phyloP scores from a whole-genome alignment of 2,113 vertebrate genomes.

The Tenrec ecaudatus region DNA sequence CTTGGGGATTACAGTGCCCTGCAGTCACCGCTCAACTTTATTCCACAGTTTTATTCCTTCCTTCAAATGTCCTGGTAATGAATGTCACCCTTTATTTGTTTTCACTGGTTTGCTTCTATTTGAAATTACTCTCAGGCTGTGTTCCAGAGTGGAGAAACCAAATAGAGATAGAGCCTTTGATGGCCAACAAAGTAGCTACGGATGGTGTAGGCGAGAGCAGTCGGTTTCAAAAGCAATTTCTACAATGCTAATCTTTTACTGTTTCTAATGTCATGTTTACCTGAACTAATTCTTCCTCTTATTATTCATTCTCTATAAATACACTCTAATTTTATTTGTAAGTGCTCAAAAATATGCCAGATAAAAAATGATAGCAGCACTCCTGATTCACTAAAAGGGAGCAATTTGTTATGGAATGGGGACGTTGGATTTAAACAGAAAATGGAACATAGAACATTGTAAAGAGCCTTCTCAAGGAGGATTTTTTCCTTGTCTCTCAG shows the following conservation, averaged over 20 bases:
- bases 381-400: conserved; percentile 70
- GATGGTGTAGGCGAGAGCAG: conserved; percentile 56
- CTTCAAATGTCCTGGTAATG: conserved; percentile 55
- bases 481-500: neutral
- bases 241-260: conserved; percentile 67
- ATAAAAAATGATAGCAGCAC: conserved; percentile 53
- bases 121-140: conserved; percentile 72
- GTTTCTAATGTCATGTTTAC: conserved; percentile 81
- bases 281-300: conserved; percentile 75
- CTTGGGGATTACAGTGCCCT: conserved; percentile 52
- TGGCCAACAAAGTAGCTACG: conserved; percentile 66
- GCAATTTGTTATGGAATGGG: conserved; percentile 56
- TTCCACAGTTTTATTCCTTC: conserved; percentile 61
- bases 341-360: conserved; percentile 56
- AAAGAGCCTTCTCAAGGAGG: conserved; percentile 53
- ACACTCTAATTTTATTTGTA: conserved; percentile 66
- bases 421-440: conserved; percentile 49
- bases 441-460: conserved; percentile 21
- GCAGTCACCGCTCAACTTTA: conserved; percentile 66
- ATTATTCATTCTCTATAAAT: conserved; percentile 73
- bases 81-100: conserved; percentile 69
- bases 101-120: conserved; percentile 68
- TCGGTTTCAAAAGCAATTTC: conserved; percentile 72
- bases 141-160: conserved; percentile 62
- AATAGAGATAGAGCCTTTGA: conserved; percentile 73